These are phyloP conservation scores for Centropus unirufus DNA, from an alignment of 2,113 vertebrate genomes.

Conservation along the genomic window DNA sequence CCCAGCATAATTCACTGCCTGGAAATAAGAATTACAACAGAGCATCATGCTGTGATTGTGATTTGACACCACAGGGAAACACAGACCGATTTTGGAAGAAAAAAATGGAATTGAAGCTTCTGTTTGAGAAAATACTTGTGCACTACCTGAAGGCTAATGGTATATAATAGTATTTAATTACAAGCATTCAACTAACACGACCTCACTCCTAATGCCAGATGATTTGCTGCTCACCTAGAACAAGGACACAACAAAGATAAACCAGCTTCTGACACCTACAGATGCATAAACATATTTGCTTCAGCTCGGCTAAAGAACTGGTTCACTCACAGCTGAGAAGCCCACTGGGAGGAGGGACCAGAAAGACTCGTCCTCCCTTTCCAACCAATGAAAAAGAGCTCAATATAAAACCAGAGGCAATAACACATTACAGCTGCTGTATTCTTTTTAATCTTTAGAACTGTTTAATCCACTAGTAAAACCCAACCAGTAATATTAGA, in stretches of 20 bases:
- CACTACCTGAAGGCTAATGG: neutral
- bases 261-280: slow-evolving; percentile 33
- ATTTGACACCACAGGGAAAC: neutral
- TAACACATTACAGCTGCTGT: neutral
- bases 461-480: neutral
- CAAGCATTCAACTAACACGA: neutral
- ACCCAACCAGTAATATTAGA: neutral
- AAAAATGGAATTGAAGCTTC: neutral
- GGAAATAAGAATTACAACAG: neutral
- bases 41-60: neutral
- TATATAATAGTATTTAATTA: neutral
- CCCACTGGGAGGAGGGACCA: neutral
- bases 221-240: slow-evolving; percentile 23
- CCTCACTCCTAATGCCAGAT: neutral
- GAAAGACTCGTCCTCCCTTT: neutral
- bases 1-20: neutral
- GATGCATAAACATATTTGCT: slow-evolving; percentile 16
- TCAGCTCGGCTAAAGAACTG: slow-evolving; percentile 17
- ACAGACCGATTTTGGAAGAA: neutral
- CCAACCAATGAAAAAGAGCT: neutral
- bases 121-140: neutral
- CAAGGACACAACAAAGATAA: neutral
- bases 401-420: neutral
- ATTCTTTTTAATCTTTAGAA: neutral
- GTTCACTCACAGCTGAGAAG: neutral